phyloP scores from a whole-genome alignment of 2,888 invertebrate genomes.

The Mythimna pallens region DNA sequence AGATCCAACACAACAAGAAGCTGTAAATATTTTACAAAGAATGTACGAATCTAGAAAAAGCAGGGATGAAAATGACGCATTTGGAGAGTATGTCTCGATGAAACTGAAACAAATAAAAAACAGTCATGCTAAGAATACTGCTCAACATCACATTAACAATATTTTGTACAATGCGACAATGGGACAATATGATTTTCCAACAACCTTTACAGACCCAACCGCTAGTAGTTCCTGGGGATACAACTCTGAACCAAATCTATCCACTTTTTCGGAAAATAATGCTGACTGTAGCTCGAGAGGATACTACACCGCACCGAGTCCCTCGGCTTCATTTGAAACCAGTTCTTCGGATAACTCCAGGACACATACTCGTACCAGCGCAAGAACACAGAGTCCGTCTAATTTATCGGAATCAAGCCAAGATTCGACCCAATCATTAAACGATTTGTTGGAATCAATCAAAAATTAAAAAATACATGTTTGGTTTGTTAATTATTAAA shows the following conservation, averaged over 20 bases:
- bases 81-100: conserved; percentile 49
- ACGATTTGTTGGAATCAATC: conserved; percentile 53
- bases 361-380: conserved; percentile 42
- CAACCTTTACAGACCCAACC: conserved; percentile 43
- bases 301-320: conserved; percentile 58
- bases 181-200: conserved; percentile 49
- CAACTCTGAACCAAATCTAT: conserved; percentile 42
- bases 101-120: conserved; percentile 61
- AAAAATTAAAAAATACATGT: conserved; percentile 21
- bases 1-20: conserved; percentile 61
- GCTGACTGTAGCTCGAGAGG: conserved; percentile 62
- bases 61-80: conserved; percentile 52
- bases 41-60: conserved; percentile 54
- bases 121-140: conserved; percentile 25
- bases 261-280: conserved; percentile 40
- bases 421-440: conserved; percentile 58
- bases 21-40: conserved; percentile 58
- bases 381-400: conserved; percentile 39
- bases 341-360: conserved; percentile 30
- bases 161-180: conserved; percentile 9
- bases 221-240: conserved; percentile 54
- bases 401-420: conserved; percentile 24
- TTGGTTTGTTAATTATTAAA: conserved; percentile 25
- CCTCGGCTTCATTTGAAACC: conserved; percentile 27
- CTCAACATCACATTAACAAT: conserved; percentile 31